Evolutionary conservation across 2,888 invertebrate species (phyloP).

Genomic region (Caenorhabditis zanzibari): DNA sequence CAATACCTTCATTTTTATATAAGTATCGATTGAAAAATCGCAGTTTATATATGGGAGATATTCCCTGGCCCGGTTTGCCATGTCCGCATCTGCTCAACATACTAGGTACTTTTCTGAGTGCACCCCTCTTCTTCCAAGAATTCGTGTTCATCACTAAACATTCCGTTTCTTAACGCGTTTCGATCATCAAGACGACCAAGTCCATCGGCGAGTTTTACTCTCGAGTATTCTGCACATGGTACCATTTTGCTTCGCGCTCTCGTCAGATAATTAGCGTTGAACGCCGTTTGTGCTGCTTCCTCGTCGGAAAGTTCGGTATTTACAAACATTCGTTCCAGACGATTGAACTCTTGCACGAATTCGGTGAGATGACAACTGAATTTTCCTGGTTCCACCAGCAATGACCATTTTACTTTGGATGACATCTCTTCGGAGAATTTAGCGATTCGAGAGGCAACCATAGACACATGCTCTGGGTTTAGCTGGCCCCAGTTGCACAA

Average conservation of each 20-base stretch:
- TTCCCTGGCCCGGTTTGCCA: no score
- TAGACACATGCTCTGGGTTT: constrained; percentile 66
- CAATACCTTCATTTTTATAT: no score
- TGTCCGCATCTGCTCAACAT: no score
- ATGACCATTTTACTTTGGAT: constrained; percentile 75
- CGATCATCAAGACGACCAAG: constrained; percentile 61
- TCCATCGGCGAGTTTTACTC: constrained; percentile 69
- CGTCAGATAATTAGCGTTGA: constrained; percentile 78
- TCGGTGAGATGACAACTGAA: constrained; percentile 79
- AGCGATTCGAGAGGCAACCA: constrained; percentile 70
- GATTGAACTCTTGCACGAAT: constrained; percentile 77
- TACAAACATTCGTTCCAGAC: constrained; percentile 78
- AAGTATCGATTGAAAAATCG: no score
- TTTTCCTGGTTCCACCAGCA: constrained; percentile 80
- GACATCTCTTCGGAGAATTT: constrained; percentile 71
- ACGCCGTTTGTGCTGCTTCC: constrained; percentile 76
- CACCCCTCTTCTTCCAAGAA: constrained; percentile 29
- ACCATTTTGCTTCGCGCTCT: constrained; percentile 76
- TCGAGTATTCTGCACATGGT: constrained; percentile 68
- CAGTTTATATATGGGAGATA: no score
- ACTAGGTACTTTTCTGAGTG: constrained; percentile 47
- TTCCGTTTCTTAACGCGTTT: constrained; percentile 40
- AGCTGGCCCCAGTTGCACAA: constrained; percentile 73
- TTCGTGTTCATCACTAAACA: constrained; percentile 63
- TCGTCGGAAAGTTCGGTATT: constrained; percentile 73